phyloP scores from a whole-genome alignment of 1,140 invertebrate species.

The Drosophila pseudoobscura region DNA sequence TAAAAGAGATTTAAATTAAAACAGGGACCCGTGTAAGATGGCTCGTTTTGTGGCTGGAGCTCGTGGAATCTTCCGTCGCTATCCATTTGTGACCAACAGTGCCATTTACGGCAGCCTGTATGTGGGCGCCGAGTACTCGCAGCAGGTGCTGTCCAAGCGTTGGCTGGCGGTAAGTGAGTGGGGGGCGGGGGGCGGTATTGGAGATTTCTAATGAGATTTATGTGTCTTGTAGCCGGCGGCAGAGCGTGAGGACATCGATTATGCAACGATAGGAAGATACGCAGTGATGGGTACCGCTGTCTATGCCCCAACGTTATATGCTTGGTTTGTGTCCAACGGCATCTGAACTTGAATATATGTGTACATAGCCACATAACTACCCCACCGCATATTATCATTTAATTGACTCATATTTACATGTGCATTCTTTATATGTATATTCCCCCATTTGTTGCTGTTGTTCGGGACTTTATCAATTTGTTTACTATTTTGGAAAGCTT shows the following conservation, averaged over 20 bases:
- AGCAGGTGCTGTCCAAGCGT: conserved; percentile 88
- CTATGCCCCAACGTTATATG: conserved; percentile 86
- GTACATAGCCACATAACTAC: conserved; percentile 5
- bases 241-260: conserved; percentile 84
- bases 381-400: conserved; percentile 3
- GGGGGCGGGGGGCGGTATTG: not conserved
- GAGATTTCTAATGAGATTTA: conserved; percentile 47
- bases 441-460: conserved; percentile 36
- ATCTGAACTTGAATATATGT: conserved; percentile 19
- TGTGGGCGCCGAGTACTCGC: conserved; percentile 90
- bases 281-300: conserved; percentile 86
- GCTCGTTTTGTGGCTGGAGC: conserved; percentile 52
- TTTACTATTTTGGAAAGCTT: conserved; percentile 60
- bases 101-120: conserved; percentile 90
- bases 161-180: conserved; percentile 56
- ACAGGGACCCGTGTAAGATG: conserved; percentile 25
- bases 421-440: conserved; percentile 30
- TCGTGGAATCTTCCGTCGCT: conserved; percentile 81
- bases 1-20: conserved; percentile 6
- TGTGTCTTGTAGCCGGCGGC: conserved; percentile 43
- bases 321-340: conserved; percentile 84
- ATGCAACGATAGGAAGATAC: conserved; percentile 85
- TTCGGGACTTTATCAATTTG: conserved; percentile 53
- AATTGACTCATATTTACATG: conserved; percentile 33
- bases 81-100: conserved; percentile 89